Evolutionary conservation across 2,113 vertebrate genomes (phyloP).

Genomic region (Rhabdomys dilectus): DNA sequence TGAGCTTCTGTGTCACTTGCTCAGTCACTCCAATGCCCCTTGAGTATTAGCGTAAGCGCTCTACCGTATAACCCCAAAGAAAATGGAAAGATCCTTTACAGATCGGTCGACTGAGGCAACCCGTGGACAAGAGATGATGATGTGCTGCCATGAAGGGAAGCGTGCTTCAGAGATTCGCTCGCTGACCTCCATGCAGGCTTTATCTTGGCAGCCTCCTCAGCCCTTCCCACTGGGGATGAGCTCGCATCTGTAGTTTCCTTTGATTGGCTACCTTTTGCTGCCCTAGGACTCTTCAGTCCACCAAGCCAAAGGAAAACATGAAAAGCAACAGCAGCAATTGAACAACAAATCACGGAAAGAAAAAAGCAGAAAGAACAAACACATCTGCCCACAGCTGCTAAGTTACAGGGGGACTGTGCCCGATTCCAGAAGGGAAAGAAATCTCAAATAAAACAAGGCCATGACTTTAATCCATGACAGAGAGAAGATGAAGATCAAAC

Average conservation of each 20-base stretch:
- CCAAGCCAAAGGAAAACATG: not conserved
- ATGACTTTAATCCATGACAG: not conserved
- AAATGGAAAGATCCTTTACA: not conserved
- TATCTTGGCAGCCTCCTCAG: not conserved
- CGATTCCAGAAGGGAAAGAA: not conserved
- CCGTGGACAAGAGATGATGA: not conserved
- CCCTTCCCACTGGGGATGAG: not conserved
- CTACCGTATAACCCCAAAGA: not conserved
- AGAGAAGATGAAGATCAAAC: not conserved
- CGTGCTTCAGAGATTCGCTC: not conserved
- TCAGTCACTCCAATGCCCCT: not conserved
- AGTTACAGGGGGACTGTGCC: not conserved
- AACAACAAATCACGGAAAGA: constrained; percentile 9
- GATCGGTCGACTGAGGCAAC: not conserved
- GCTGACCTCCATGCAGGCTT: not conserved
- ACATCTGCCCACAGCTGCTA: not conserved
- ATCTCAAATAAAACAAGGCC: not conserved
- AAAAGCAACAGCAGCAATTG: not conserved
- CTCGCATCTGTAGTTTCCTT: not conserved
- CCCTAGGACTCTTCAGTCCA: not conserved
- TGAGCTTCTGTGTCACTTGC: not conserved
- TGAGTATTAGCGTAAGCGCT: not conserved
- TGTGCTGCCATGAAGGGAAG: not conserved
- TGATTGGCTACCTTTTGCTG: not conserved
- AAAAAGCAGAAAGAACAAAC: constrained; percentile 2